Evolutionary conservation across 2,113 vertebrate species (phyloP).

Genomic region (Rhynchomys soricoides): DNA sequence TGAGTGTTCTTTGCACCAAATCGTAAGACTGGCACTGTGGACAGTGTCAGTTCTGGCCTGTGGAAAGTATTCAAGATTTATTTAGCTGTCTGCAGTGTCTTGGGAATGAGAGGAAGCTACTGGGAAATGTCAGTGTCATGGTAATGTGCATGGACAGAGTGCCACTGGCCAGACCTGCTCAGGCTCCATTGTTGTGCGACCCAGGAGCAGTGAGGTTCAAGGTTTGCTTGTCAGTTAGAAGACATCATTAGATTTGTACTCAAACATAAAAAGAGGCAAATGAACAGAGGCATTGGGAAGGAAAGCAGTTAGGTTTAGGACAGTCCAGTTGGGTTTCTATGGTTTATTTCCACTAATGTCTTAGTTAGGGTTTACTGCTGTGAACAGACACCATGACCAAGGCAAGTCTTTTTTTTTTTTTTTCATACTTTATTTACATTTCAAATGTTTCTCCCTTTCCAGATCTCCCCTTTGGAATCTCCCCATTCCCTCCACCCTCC

Average conservation of each 20-base stretch:
- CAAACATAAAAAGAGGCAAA: not conserved
- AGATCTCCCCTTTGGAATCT: too few relatives aligned
- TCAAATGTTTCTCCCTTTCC: too few relatives aligned
- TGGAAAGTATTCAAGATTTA: not conserved
- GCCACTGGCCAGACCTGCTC: not conserved
- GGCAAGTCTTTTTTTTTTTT: too few relatives aligned
- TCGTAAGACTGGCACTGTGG: not conserved
- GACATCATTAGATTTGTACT: not conserved
- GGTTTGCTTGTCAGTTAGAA: not conserved
- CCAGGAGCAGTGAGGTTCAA: not conserved
- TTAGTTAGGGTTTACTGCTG: too few relatives aligned
- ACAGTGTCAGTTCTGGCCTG: not conserved
- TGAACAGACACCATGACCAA: too few relatives aligned
- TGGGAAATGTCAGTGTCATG: not conserved
- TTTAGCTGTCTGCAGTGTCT: not conserved
- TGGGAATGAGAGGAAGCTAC: not conserved
- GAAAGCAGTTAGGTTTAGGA: not conserved
- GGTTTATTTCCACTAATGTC: conserved; percentile 29
- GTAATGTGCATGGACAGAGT: not conserved
- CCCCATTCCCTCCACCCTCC: too few relatives aligned
- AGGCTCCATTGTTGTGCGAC: not conserved
- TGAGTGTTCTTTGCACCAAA: not conserved
- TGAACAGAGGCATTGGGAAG: not conserved
- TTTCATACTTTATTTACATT: too few relatives aligned
- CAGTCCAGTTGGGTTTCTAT: not conserved